Percentiles rank a stretch among this genome's conserved stretches.
These are phyloP conservation scores for Pelochelys cantorii DNA, from an alignment of 2,797 vertebrate species.

Conservation along the genomic window DNA sequence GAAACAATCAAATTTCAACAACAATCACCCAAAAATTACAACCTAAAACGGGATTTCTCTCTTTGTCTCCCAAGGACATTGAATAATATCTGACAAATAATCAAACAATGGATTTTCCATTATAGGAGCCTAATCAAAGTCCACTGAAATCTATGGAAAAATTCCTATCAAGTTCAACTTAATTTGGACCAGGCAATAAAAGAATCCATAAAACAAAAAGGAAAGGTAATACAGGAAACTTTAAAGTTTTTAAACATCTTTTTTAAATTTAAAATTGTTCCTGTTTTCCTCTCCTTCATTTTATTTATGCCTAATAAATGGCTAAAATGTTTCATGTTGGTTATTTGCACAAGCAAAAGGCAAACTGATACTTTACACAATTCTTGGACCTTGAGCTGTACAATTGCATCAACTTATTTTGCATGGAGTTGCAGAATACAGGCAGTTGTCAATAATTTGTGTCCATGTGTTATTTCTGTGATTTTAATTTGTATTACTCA, in stretches of 20 bases:
- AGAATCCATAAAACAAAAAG: background rate
- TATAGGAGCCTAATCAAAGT: background rate
- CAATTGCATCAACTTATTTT: background rate
- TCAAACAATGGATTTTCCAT: background rate
- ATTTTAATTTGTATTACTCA: background rate
- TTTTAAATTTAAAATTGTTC: background rate
- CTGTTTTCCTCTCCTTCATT: background rate
- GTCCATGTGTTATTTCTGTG: background rate
- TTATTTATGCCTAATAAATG: background rate
- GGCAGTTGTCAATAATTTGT: background rate
- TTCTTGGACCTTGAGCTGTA: background rate
- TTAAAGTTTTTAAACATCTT: background rate
- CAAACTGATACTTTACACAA: background rate
- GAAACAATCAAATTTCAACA: background rate
- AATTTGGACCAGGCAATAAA: background rate
- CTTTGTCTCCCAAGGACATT: background rate
- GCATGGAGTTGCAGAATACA: background rate
- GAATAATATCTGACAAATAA: background rate
- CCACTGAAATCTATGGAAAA: background rate
- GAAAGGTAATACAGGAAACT: background rate
- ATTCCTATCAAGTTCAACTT: background rate
- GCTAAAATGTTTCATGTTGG: background rate
- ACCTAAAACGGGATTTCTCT: background rate
- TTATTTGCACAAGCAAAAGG: background rate
- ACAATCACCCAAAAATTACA: background rate